A percentile compares a stretch with the other conserved stretches of the same genome.
Conservation (phyloP, 2,113 vertebrate genomes). For the Anoura caudifer region DNA sequence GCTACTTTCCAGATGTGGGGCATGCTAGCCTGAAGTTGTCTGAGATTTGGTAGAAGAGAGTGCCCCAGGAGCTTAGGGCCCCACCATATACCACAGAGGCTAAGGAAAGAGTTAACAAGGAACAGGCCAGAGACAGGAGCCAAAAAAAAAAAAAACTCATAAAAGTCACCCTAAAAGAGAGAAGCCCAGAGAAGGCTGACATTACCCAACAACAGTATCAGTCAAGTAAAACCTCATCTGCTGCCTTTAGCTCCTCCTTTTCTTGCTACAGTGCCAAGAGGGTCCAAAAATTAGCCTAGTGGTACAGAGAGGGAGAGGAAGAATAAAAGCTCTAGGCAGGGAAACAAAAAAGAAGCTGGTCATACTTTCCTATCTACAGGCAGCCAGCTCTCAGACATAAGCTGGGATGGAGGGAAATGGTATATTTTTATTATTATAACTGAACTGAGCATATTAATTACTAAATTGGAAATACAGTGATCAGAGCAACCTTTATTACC, state of each 20-base stretch:
- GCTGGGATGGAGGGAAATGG: background rate
- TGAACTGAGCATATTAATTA: background rate
- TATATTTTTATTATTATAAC: background rate
- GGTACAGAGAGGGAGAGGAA: no score
- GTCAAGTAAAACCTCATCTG: background rate
- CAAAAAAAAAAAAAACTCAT: background rate
- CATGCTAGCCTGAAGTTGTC: background rate
- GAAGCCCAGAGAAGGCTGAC: background rate
- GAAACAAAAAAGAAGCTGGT: background rate
- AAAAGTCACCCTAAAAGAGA: background rate
- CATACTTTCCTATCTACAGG: background rate
- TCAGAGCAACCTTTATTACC: background rate
- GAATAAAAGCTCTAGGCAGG: background rate
- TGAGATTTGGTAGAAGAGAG: background rate
- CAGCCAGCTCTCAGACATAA: background rate
- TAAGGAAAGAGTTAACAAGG: background rate
- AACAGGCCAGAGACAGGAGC: background rate
- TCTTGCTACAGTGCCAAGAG: background rate
- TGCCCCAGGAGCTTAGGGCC: background rate
- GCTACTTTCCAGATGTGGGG: background rate
- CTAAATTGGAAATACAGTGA: background rate
- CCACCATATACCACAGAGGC: no score
- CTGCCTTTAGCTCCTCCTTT: background rate
- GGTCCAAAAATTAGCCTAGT: background rate
- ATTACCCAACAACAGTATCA: background rate